Evolutionary conservation across 1,140 invertebrate species (phyloP), one percentile per base, ranked within the genome.

Genomic region (Leguminivora glycinivorella): DNA sequence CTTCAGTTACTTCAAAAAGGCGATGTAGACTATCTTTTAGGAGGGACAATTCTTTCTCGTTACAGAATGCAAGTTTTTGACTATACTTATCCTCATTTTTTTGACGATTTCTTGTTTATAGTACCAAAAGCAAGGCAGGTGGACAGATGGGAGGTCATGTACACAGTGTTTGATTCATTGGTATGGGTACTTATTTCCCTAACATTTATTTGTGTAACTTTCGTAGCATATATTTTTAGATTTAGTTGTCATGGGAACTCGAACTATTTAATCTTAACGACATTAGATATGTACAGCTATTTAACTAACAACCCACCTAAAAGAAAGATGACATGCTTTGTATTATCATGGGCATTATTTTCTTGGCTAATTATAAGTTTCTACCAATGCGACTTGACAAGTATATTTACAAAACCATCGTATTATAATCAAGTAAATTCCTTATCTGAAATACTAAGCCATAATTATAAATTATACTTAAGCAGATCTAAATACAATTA

Each of bases 61-160:
- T 22, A 67, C n/a, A 67, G 66, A 67, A 24, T 67, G 14, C 29
- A 34, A 67, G 5, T 40, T 12, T 67, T 67, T 34, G 66, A 67
- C 17, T 43, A 43, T 25, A 25, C 38, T 22, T 67, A 67, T 19
- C 66, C 66, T 24, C 66, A 67, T 25, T 25, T 24, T 25, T 25
- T 24, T 12, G 66, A 67, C 24, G 38, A 67, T 25, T 43, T 67
- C 31, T 10, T 40, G 31, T n/a, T 67, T 12, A 24, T 67, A 14
- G 66, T 67, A 40, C 31, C 66, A 40, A 67, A 43, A 67, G 66
- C 66, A 22, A 24, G 19, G 10, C 66, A 24, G 25, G 7, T 67
- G 24, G 34, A 67, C 1, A 67, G 43, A 43, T 67, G 66, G 66
- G 38, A 43, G 43, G 66, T 67, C 1, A 24, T 67, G 14, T 43